Base-by-base conservation (phyloP, 1,140 invertebrate genomes). In the Trissolcus basalis region DNA sequence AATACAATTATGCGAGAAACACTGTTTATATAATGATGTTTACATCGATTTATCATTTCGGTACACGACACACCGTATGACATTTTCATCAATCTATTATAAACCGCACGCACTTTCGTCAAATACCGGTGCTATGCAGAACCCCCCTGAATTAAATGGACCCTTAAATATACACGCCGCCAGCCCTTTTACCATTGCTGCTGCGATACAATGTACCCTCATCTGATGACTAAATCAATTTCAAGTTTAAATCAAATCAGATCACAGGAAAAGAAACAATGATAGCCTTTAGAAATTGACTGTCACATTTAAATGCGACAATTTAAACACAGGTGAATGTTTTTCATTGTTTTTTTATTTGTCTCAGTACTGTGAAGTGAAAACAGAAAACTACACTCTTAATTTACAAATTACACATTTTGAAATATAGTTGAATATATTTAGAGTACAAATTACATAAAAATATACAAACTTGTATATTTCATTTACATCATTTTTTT, bases 51-150 rank as follows among this genome's bases (percentile, higher is more conserved):
- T 50, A 70, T 63, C 58, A 70, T 70, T 63, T 55, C 1, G 56
- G 35, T 50, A 45, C 58, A 63, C 27, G 58, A 56, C 50, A 44
- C 19, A 27, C 19, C 19, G 19, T 50, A 63, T 61, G 58, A 51
- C 53, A 71, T 63, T 58, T 71, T 63, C 59, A 63, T 71, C 59
- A 63, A 71, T 71, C 35, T 58, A 63, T 63, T 71, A 58, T 71
- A 63, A 71, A 71, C 68, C 68, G 36, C 59, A 63, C 32, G 39
- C 53, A 63, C 47, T 63, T 71, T 71, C 53, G 32, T 27, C 19
- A 41, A 41, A 14, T 32, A 53, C 32, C 15, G 27, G 19, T 45
- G n/a, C 14, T n/a, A 15, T 27, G n/a, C 36, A 13, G 51, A 63
- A 61, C 51, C 59, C 68, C n/a, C 50, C 47, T 10, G 39, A 55